Evolutionary conservation across 2,113 vertebrate species (phyloP), one percentile per base, ranked within the genome.

Genomic region (Paradoxurus hermaphroditus): DNA sequence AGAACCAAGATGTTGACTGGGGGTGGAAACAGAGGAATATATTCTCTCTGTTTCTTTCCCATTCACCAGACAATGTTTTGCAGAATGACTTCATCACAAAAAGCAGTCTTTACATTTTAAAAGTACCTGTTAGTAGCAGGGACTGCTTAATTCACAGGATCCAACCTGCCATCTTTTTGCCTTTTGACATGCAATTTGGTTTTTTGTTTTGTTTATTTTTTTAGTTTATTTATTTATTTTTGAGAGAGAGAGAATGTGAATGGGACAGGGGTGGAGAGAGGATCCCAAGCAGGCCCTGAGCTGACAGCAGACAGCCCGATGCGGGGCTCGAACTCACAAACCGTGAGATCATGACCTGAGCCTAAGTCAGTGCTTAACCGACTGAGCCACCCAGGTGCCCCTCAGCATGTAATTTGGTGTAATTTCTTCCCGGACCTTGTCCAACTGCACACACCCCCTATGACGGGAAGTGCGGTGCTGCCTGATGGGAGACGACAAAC

Each of bases 401-500:
- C 49, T 41, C 13, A 11, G 10, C 44, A 7, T 3, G 23, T 36
- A 10, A 12, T 44, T 70, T 3, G 14, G 25, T 41, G 14, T 3
- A 2, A 1, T 4, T 46, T 49, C 19, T 31, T 72, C 89, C 53
- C 36, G 41, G 27, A 70, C 19, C 36, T 31, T 2, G 3, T n/a
- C 27, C 21, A 53, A 1, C 59, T 19, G 21, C 16, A 79, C 39
- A 46, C 3, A 49, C 8, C 7, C n/a, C 12, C 27, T 44, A 0
- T 46, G 16, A 10, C 2, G 31, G 14, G 29, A 65, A 16, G 10
- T 3, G 1, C 15, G 3, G 27, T 2, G 29, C 25, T 14, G 44
- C 29, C 1, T 3, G 18, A 39, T 0, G 0, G 4, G 5, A 21
- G 31, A 27, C 15, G 31, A 12, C 0, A 59, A 4, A 14, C 1